Percentiles rank a stretch among this genome's conserved stretches.
These are phyloP conservation scores for Neocrepidodera transversa DNA, from an alignment of 2,888 invertebrate genomes.

Conservation along the genomic window DNA sequence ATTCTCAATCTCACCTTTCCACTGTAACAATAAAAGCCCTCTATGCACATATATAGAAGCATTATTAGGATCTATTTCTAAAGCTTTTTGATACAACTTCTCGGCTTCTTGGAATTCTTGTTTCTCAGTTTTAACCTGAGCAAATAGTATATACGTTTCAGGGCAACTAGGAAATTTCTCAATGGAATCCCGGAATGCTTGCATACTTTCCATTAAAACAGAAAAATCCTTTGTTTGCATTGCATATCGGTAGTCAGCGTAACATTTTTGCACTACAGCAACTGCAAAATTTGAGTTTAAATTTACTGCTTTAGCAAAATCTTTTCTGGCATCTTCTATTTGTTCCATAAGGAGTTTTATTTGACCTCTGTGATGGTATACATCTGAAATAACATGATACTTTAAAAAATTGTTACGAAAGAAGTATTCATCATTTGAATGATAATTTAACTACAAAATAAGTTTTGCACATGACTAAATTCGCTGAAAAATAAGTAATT, in stretches of 20 bases:
- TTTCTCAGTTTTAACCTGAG: constrained; percentile 81
- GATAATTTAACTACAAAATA: no score
- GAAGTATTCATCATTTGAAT: no score
- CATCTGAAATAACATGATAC: constrained; percentile 70
- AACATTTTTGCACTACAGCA: constrained; percentile 89
- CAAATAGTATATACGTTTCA: constrained; percentile 88
- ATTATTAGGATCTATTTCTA: constrained; percentile 83
- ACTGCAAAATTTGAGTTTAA: constrained; percentile 85
- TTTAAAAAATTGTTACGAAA: no score
- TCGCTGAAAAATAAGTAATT: no score
- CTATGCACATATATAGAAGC: constrained; percentile 88
- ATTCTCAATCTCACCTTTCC: constrained; percentile 82
- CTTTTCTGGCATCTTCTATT: constrained; percentile 78
- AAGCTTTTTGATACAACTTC: constrained; percentile 79
- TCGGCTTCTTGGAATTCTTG: constrained; percentile 86
- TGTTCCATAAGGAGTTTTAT: constrained; percentile 83
- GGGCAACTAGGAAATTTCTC: constrained; percentile 83
- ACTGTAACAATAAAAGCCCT: constrained; percentile 83
- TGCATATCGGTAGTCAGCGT: constrained; percentile 75
- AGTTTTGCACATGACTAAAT: no score
- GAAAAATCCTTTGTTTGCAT: constrained; percentile 59
- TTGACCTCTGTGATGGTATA: constrained; percentile 93
- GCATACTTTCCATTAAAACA: constrained; percentile 70
- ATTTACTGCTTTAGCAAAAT: constrained; percentile 83
- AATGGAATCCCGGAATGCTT: constrained; percentile 77